Conservation (phyloP, 2,797 vertebrate species). For the Luscinia luscinia region DNA sequence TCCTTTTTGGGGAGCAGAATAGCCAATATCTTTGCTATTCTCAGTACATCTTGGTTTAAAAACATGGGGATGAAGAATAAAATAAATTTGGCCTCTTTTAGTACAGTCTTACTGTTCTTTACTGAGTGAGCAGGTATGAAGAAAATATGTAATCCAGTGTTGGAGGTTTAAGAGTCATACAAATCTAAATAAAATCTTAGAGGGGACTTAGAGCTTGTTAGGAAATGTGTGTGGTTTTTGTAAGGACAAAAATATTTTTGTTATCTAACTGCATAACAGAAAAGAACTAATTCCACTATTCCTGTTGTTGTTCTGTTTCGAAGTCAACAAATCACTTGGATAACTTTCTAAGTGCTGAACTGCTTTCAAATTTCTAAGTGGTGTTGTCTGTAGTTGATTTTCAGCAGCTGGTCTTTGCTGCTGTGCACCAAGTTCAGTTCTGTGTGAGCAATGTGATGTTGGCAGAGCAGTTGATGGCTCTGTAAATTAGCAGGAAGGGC, state of each 20-base stretch:
- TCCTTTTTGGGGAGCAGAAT: not conserved
- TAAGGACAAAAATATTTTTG: not conserved
- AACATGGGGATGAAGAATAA: accelerated
- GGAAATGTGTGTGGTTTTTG: not conserved
- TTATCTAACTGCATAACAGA: not conserved
- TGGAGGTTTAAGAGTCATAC: not conserved
- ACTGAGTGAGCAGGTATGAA: not conserved
- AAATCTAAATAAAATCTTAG: not conserved
- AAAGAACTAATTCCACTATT: not conserved
- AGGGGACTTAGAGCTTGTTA: not conserved
- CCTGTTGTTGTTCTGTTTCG: not conserved
- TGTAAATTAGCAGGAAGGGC: not conserved
- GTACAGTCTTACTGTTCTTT: not conserved
- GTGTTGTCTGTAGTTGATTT: not conserved
- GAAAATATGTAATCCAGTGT: not conserved
- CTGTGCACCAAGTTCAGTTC: not conserved
- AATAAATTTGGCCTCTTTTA: not conserved
- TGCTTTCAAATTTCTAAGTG: not conserved
- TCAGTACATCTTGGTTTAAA: not conserved
- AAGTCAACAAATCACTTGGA: not conserved
- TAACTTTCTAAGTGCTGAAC: not conserved
- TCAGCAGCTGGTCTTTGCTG: not conserved
- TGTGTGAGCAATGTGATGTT: not conserved
- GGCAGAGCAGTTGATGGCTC: not conserved
- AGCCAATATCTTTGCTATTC: not conserved